These are phyloP conservation scores for Podarcis cretensis DNA, from an alignment of 2,113 vertebrate species.

Conservation along the genomic window DNA sequence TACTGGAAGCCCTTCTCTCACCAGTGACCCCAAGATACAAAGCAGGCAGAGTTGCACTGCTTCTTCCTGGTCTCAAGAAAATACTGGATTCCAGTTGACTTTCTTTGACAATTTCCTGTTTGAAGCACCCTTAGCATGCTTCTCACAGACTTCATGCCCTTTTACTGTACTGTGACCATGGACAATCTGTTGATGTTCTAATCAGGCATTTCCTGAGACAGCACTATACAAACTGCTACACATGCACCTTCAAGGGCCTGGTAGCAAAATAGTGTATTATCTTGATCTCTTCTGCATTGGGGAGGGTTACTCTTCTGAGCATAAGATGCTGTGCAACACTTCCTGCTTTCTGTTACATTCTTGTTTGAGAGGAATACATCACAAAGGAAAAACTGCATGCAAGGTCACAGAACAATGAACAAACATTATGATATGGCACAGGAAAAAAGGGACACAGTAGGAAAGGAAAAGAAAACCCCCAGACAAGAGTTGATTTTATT, in stretches of 20 bases:
- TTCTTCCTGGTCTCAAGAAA: not conserved
- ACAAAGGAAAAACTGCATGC: not conserved
- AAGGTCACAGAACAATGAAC: not conserved
- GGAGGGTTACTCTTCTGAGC: not conserved
- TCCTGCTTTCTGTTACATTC: not conserved
- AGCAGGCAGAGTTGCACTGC: not conserved
- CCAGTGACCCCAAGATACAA: not conserved
- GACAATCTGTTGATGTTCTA: not conserved
- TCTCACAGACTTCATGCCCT: not conserved
- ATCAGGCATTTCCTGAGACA: not conserved
- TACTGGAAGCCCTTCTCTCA: rapidly evolving
- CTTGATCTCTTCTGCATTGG: not conserved
- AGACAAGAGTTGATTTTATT: not conserved
- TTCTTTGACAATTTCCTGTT: not conserved
- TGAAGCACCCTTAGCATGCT: not conserved
- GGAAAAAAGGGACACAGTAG: not conserved
- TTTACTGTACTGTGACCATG: not conserved
- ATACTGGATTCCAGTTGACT: not conserved
- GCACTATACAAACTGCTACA: not conserved
- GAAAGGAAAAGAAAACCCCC: not conserved
- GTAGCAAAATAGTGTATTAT: not conserved
- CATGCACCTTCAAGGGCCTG: not conserved
- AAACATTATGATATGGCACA: not conserved
- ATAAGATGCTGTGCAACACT: not conserved
- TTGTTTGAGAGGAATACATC: not conserved